phyloP scores from a whole-genome alignment of 2,888 invertebrate species.

The Drosophila colorata region DNA sequence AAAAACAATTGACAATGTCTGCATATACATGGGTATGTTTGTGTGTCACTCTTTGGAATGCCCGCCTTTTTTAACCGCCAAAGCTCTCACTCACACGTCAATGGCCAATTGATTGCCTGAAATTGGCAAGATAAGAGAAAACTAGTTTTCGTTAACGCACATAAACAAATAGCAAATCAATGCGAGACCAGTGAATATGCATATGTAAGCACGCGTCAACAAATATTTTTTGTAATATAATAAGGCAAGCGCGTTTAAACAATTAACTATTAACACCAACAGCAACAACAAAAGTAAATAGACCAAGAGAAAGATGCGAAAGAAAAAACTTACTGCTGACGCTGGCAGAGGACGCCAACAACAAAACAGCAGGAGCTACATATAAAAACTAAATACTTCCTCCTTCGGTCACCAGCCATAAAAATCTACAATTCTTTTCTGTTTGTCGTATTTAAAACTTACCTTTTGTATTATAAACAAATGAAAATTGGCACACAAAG shows the following conservation, averaged over 20 bases:
- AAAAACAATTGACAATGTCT: constrained; percentile 22
- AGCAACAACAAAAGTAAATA: constrained; percentile 11
- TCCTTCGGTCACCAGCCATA: not conserved
- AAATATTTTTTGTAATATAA: not conserved
- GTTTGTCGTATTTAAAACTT: not conserved
- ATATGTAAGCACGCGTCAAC: not conserved
- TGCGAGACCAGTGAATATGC: constrained; percentile 10
- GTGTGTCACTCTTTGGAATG: constrained; percentile 27
- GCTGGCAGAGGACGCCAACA: constrained; percentile 17
- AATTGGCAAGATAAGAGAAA: constrained; percentile 56
- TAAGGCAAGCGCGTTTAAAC: no score
- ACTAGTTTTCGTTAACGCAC: constrained; percentile 54
- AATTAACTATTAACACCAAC: not conserved
- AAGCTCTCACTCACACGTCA: constrained; percentile 47
- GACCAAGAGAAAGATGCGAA: constrained; percentile 17
- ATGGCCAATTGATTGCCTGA: constrained; percentile 48
- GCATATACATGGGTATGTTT: constrained; percentile 20
- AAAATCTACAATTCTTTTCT: not conserved
- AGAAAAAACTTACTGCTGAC: constrained; percentile 28
- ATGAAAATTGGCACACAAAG: constrained; percentile 1
- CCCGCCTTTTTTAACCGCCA: constrained; percentile 26
- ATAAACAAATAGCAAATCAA: constrained; percentile 40
- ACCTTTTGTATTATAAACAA: constrained; percentile 33
- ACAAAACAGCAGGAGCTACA: not conserved
- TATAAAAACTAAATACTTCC: not conserved